Percentiles rank a stretch among this genome's conserved stretches.
Conservation (phyloP, 2,113 vertebrate genomes). For the Rutilus rutilus region DNA sequence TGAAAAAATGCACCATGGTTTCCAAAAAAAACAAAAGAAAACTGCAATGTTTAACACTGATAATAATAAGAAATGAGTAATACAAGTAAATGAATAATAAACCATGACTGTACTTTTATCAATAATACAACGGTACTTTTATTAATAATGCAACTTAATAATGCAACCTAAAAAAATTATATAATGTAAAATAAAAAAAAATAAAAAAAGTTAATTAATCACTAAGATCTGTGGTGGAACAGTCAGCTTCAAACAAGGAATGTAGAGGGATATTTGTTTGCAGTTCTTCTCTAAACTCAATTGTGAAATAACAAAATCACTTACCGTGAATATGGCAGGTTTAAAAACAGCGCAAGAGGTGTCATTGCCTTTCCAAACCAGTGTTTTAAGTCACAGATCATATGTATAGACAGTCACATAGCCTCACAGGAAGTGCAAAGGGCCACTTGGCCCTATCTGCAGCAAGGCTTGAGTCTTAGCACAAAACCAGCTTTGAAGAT, state of each 20-base stretch:
- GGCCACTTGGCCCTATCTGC: slow-evolving; percentile 25
- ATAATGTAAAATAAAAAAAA: not conserved
- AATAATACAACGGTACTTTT: not conserved
- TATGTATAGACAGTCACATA: slow-evolving; percentile 54
- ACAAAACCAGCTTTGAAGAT: slow-evolving; percentile 73
- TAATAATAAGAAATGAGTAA: not conserved
- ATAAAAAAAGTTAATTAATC: not conserved
- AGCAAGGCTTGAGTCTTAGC: slow-evolving; percentile 61
- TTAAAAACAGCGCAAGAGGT: not conserved
- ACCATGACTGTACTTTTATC: not conserved
- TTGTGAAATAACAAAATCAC: not conserved
- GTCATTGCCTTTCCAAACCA: not conserved
- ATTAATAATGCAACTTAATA: not conserved
- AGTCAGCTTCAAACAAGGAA: not conserved
- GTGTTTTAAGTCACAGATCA: slow-evolving; percentile 53
- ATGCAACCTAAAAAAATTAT: not conserved
- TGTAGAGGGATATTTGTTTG: not conserved
- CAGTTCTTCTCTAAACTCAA: not conserved
- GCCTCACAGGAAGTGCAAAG: slow-evolving; percentile 57
- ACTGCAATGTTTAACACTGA: too few species aligned
- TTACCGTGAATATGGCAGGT: slow-evolving; percentile 24
- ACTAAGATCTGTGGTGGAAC: not conserved
- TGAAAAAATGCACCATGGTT: too few species aligned
- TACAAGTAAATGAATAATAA: not conserved
- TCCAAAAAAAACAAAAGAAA: too few species aligned